A percentile compares a stretch with the other conserved stretches of the same genome.
Evolutionary conservation across 2,888 invertebrate genomes (phyloP).

Genomic region (Eledone cirrhosa): DNA sequence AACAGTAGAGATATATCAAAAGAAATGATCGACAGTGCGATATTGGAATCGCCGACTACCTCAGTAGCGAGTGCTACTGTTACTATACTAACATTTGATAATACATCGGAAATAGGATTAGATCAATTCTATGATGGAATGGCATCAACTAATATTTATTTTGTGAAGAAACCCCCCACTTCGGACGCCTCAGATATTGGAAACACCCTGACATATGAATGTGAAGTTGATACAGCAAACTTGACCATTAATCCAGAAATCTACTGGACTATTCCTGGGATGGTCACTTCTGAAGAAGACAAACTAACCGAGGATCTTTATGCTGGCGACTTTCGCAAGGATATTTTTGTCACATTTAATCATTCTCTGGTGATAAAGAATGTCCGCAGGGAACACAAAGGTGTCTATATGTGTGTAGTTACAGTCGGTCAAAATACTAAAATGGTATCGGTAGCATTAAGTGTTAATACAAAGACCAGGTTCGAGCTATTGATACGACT

Average conservation of each 20-base stretch:
- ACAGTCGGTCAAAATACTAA: neutral
- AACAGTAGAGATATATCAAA: too few relatives aligned
- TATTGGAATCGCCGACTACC: too few relatives aligned
- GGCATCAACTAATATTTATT: neutral
- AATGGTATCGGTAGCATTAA: constrained; percentile 3
- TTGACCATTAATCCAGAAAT: neutral
- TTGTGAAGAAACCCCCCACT: neutral
- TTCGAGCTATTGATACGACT: neutral
- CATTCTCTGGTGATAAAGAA: constrained; percentile 13
- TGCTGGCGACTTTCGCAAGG: constrained; percentile 9
- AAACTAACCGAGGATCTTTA: constrained; percentile 15
- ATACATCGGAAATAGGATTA: too few relatives aligned
- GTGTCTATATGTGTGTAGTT: constrained; percentile 9
- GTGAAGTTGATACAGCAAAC: constrained; percentile 17
- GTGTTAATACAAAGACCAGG: neutral
- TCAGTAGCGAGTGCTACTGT: too few relatives aligned
- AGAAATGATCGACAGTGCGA: too few relatives aligned
- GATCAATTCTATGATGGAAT: too few relatives aligned
- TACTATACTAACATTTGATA: too few relatives aligned
- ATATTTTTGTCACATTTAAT: neutral
- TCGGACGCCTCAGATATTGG: neutral
- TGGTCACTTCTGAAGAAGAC: neutral
- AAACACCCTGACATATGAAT: constrained; percentile 1
- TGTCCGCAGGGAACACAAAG: neutral
- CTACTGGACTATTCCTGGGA: constrained; percentile 8